These are phyloP conservation scores for Eupeodes latifasciatus DNA, from an alignment of 2,888 invertebrate species.

Conservation along the genomic window DNA sequence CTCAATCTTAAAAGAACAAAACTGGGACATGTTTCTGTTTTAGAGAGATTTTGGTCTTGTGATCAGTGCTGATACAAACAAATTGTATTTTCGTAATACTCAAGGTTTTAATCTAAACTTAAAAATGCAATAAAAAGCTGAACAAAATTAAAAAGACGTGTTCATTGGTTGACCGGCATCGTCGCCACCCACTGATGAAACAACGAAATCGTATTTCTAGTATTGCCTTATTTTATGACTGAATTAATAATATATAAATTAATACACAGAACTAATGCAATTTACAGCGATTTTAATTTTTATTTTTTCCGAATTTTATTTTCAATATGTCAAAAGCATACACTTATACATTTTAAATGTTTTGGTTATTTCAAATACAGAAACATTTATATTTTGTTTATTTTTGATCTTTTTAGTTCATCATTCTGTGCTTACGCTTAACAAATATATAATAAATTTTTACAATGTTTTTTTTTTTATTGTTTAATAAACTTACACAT, in stretches of 20 bases:
- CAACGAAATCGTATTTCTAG: no score
- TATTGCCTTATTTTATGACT: no score
- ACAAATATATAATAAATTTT: conserved; percentile 68
- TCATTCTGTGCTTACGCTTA: conserved; percentile 59
- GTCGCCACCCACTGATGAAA: no score
- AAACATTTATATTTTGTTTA: conserved; percentile 51
- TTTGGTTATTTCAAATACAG: conserved; percentile 69
- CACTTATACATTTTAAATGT: conserved; percentile 63
- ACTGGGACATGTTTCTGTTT: no score
- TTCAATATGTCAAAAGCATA: conserved; percentile 64
- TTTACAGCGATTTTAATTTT: conserved; percentile 62
- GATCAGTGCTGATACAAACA: no score
- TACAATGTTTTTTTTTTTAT: conserved; percentile 45
- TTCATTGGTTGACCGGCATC: no score
- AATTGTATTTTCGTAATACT: no score
- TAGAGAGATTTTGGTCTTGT: no score
- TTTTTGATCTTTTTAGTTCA: conserved; percentile 40
- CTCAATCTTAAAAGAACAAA: no score
- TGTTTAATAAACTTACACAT: conserved; percentile 39
- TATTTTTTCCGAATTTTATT: conserved; percentile 68
- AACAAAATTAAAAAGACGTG: no score
- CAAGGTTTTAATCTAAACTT: no score
- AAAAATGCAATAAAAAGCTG: no score
- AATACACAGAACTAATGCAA: conserved; percentile 33
- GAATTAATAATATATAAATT: neutral